Conservation (phyloP, 1,140 invertebrate genomes). For the Leptinotarsa texana region DNA sequence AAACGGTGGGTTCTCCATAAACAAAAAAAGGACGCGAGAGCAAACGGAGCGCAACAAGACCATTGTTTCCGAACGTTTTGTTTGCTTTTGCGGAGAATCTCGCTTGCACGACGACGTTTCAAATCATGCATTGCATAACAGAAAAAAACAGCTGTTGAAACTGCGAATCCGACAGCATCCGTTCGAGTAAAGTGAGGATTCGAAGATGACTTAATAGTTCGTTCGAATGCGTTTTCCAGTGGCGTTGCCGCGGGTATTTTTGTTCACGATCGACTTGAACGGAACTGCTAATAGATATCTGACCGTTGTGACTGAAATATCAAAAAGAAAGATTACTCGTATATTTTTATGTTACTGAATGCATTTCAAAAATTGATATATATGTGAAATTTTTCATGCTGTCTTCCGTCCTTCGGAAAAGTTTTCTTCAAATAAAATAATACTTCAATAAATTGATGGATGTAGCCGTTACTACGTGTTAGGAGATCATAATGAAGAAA, state of each 20-base stretch:
- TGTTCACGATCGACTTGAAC: background rate
- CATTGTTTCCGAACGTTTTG: constrained; percentile 34
- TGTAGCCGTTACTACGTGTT: too few relatives aligned
- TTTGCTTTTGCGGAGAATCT: constrained; percentile 28
- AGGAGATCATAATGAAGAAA: too few relatives aligned
- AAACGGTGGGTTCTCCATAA: constrained; percentile 11
- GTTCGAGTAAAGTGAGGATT: constrained; percentile 23
- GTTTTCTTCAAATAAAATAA: too few relatives aligned
- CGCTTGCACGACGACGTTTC: constrained; percentile 23
- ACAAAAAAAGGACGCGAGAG: constrained; percentile 17
- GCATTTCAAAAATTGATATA: too few relatives aligned
- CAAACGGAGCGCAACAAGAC: constrained; percentile 34
- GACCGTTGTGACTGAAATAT: too few relatives aligned
- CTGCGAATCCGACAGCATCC: constrained; percentile 23
- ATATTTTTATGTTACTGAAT: too few relatives aligned
- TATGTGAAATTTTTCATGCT: too few relatives aligned
- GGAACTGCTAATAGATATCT: too few relatives aligned
- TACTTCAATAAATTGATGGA: too few relatives aligned
- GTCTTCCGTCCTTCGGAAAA: too few relatives aligned
- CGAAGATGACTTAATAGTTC: constrained; percentile 21
- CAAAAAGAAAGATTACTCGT: too few relatives aligned
- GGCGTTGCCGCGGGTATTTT: background rate
- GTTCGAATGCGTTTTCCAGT: constrained; percentile 11
- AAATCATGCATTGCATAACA: constrained; percentile 36
- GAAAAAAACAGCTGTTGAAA: constrained; percentile 27